These are phyloP conservation scores for Columba livia DNA, from an alignment of 2,113 vertebrate species.

Conservation along the genomic window DNA sequence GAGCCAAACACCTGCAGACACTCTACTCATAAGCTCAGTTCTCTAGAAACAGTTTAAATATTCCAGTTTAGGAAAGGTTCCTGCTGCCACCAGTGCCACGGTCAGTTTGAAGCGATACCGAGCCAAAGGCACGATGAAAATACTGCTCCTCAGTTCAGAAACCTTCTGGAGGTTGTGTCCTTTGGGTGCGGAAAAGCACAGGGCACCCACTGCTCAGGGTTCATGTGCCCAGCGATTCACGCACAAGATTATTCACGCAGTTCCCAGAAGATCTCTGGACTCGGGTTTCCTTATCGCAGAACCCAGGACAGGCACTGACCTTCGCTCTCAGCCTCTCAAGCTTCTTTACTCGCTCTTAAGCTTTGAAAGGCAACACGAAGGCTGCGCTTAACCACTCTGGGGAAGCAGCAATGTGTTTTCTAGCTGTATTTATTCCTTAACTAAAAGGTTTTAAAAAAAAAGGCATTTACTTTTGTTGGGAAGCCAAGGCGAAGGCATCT, in stretches of 20 bases:
- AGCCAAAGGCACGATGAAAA: background rate
- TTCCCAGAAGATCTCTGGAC: background rate
- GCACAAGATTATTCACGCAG: background rate
- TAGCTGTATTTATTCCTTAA: background rate
- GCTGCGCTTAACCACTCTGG: background rate
- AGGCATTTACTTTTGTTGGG: slow-evolving; percentile 85
- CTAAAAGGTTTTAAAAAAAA: background rate
- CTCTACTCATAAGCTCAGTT: background rate
- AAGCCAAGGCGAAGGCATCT: slow-evolving; percentile 87
- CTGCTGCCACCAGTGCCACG: fast-evolving
- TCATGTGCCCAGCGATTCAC: fast-evolving
- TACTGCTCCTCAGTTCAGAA: background rate
- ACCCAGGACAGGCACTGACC: background rate
- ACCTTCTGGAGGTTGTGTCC: background rate
- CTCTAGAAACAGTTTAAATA: background rate
- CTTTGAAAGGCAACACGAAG: background rate
- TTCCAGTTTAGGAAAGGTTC: background rate
- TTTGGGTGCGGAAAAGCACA: background rate
- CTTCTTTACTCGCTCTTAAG: background rate
- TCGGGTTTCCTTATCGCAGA: background rate
- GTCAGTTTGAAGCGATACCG: background rate
- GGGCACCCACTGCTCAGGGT: background rate
- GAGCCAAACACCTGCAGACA: slow-evolving; percentile 26
- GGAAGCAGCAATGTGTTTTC: background rate
- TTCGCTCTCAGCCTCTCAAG: fast-evolving